Conservation (phyloP, 2,113 vertebrate species). For the Saguinus midas region DNA sequence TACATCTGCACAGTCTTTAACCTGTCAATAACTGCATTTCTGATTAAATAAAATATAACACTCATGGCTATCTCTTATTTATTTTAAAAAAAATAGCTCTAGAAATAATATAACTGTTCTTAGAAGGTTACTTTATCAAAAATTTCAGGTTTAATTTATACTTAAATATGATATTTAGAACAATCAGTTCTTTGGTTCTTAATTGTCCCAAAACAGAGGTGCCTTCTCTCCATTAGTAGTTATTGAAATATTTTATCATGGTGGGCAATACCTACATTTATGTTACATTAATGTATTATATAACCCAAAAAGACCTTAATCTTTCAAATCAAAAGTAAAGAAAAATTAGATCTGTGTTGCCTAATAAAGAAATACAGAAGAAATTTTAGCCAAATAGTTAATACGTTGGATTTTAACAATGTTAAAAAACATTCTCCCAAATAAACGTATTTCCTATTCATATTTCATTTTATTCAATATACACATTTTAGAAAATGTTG, state of each 20-base stretch:
- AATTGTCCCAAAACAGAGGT: background rate
- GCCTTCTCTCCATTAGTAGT: background rate
- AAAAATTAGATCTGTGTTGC: constrained; percentile 45
- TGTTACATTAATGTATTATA: background rate
- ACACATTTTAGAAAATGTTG: background rate
- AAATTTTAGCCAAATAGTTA: constrained; percentile 33
- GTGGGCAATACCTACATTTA: background rate
- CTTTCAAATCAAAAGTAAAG: constrained; percentile 43
- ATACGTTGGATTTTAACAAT: background rate
- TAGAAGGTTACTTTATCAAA: constrained; percentile 32
- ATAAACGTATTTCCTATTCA: constrained; percentile 15
- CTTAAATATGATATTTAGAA: background rate
- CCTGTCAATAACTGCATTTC: background rate
- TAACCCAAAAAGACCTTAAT: background rate
- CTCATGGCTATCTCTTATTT: constrained; percentile 2
- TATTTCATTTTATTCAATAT: background rate
- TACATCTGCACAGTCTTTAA: background rate
- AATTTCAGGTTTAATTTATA: background rate
- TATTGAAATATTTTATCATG: background rate
- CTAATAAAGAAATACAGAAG: constrained; percentile 23
- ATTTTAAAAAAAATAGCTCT: background rate
- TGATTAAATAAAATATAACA: background rate
- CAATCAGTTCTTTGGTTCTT: background rate
- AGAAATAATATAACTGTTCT: background rate
- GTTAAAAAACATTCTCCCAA: constrained; percentile 41